Conservation (phyloP, 2,888 invertebrate genomes). For the Hirtodrosophila trivittata region DNA sequence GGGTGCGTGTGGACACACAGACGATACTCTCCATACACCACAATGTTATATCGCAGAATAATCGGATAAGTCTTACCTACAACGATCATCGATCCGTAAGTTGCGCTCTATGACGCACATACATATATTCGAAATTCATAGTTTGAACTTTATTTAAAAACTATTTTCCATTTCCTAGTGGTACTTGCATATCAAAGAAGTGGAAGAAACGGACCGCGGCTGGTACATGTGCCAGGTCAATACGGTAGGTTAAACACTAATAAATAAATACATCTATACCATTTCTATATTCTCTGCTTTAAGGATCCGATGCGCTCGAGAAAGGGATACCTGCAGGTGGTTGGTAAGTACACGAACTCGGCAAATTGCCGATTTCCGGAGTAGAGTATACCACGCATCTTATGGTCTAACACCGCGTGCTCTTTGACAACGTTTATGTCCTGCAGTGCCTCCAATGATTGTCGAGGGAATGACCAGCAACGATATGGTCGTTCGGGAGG, state of each 20-base stretch:
- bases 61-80: conserved; percentile 92
- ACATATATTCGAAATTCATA: neutral
- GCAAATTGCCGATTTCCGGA: neutral
- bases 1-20: conserved; percentile 96
- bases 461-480: conserved; percentile 95
- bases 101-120: too few species aligned
- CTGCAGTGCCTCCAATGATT: conserved; percentile 94
- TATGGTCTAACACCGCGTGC: conserved; percentile 6
- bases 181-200: conserved; percentile 95
- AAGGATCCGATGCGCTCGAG: conserved; percentile 94
- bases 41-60: conserved; percentile 95
- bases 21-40: conserved; percentile 96
- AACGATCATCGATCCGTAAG: conserved; percentile 91
- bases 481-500: conserved; percentile 95
- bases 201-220: conserved; percentile 93
- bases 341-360: conserved; percentile 88
- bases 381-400: conserved; percentile 4
- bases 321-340: conserved; percentile 95
- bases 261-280: neutral
- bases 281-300: neutral
- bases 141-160: neutral
- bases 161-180: conserved; percentile 83
- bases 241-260: conserved; percentile 84
- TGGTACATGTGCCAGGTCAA: conserved; percentile 97
- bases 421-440: neutral